Base-by-base conservation (phyloP, 2,888 invertebrate species). In the Perizoma affinitatum region DNA sequence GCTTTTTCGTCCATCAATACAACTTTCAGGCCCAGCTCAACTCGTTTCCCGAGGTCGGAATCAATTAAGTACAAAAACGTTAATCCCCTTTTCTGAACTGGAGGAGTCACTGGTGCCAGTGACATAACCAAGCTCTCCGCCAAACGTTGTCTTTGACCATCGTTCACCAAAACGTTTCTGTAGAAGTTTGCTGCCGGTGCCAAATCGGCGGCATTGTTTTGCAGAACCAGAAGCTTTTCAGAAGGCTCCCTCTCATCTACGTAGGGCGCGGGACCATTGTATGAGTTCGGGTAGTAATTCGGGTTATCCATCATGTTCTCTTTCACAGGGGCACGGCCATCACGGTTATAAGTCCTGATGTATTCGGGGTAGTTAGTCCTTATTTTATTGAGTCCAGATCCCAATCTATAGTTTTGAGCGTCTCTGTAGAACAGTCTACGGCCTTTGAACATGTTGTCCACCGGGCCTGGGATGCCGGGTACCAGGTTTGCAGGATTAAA, bases 271-370 rank as follows among this genome's bases (percentile, higher is more conserved):
- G 98, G 97, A 0, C 98, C 98, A 68, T 93, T 93, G 84, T 98
- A 99, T 60, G 97, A 97, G 90, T 99, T 99, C 0, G 98, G 98
- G 87, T 94, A 97, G 82, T 98, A 99, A 83, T 98, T 98, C 0
- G 98, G 98, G 0, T 96, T 96, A 38, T 96, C 96, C 33, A 93
- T 95, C 90, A 97, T 97, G 81, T 98, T 98, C 70, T 96, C 94
- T 35, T 91, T 86, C 5, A 95, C 90, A 42, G 95, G 93, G 91
- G 95, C 95, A 1, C 93, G 88, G 0, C 98, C 86, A 64, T 88
- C 85, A 4, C 86, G 78, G 35, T 73, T 75, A 56, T 86, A 85
- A 0, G 72, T 76, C 46, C 76, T 82, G 6, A 73, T 69, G 49
- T 83, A 80, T 11, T 74, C 59, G 7, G 88, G 87, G 41, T 63